phyloP scores from a whole-genome alignment of 2,113 vertebrate species.

The Rana temporaria region DNA sequence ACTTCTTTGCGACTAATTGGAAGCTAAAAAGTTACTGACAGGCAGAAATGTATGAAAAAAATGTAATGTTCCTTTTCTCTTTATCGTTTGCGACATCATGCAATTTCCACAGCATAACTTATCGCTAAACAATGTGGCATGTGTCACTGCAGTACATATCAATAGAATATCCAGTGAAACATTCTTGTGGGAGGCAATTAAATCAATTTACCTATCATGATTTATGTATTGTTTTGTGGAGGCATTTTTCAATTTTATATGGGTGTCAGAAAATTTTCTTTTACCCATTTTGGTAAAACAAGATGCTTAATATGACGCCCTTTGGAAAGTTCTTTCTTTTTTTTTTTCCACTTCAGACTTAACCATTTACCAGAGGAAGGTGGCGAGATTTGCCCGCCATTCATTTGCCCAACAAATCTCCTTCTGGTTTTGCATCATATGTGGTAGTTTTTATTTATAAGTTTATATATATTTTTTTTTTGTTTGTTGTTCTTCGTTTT shows the following conservation, averaged over 20 bases:
- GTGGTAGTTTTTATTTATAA: too few relatives aligned
- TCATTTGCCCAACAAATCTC: too few relatives aligned
- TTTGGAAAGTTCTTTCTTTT: background rate
- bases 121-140: slow-evolving; percentile 43
- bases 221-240: slow-evolving; percentile 14
- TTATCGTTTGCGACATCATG: slow-evolving; percentile 14
- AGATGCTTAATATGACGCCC: background rate
- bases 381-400: too few relatives aligned
- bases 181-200: slow-evolving; percentile 40
- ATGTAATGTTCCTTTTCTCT: background rate
- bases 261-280: background rate
- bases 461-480: too few relatives aligned
- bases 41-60: slow-evolving; percentile 6
- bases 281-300: background rate
- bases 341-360: too few relatives aligned
- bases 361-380: too few relatives aligned
- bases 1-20: slow-evolving; percentile 23
- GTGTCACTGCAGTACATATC: slow-evolving; percentile 43
- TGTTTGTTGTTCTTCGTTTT: too few relatives aligned
- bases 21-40: slow-evolving; percentile 22
- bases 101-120: background rate
- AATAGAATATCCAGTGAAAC: slow-evolving; percentile 11
- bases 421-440: too few relatives aligned
- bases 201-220: slow-evolving; percentile 32
- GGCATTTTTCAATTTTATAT: background rate